A percentile compares a stretch with the other conserved stretches of the same genome.
phyloP scores from a whole-genome alignment of 2,888 invertebrate species.

The Cantharis flavilabris region DNA sequence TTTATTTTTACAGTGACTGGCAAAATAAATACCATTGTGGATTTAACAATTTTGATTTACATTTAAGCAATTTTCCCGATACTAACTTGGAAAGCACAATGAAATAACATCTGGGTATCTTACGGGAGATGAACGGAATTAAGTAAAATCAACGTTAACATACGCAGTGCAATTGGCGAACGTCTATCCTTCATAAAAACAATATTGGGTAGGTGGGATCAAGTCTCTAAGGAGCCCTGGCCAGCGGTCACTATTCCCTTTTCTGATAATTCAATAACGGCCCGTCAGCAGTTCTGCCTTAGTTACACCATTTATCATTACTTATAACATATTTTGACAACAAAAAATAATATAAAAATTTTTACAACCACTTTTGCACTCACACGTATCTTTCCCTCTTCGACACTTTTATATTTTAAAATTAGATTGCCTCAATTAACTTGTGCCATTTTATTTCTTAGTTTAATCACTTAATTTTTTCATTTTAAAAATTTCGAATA shows the following conservation, averaged over 20 bases:
- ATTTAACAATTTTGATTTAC: background rate
- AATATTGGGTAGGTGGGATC: slow-evolving; percentile 45
- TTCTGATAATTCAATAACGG: slow-evolving; percentile 53
- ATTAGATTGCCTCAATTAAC: no score
- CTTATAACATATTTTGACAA: slow-evolving; percentile 11
- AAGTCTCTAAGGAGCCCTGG: slow-evolving; percentile 41
- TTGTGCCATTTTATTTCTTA: background rate
- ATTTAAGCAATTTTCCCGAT: background rate
- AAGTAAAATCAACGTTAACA: slow-evolving; percentile 29
- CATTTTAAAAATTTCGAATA: no score
- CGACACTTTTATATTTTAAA: background rate
- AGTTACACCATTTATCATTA: slow-evolving; percentile 30
- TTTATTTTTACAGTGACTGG: background rate
- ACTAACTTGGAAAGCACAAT: background rate
- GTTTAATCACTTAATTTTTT: no score
- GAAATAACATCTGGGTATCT: background rate
- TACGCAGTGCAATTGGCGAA: slow-evolving; percentile 25
- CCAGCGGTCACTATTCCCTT: slow-evolving; percentile 53
- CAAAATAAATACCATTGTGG: background rate
- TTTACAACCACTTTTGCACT: background rate
- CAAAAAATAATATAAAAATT: background rate
- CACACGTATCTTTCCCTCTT: background rate
- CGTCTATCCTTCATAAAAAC: slow-evolving; percentile 48
- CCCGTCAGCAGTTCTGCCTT: slow-evolving; percentile 44
- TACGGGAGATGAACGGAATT: slow-evolving; percentile 12